Base-by-base conservation (phyloP, 1,140 invertebrate genomes). In the Whitmania pigra region DNA sequence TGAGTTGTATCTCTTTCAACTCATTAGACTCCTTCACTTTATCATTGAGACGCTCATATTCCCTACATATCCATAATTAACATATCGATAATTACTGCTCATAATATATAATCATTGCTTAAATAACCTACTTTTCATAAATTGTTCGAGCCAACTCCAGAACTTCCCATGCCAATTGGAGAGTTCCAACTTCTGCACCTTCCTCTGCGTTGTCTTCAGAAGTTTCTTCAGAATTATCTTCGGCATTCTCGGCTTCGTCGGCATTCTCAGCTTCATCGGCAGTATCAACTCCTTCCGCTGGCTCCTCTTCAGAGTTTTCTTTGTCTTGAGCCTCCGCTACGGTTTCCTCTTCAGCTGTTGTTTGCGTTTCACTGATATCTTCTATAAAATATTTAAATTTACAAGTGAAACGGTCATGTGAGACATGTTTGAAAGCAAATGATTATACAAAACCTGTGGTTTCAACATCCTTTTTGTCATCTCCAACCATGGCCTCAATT, bases 101-200 rank as follows among this genome's bases (percentile, higher is more conserved):
- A n/a, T n/a, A n/a, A n/a, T n/a, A n/a, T n/a, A n/a, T n/a, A n/a
- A n/a, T n/a, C n/a, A n/a, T n/a, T n/a, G n/a, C n/a, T n/a, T 36
- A 36, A 36, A n/a, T 25, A 63, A 63, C 57, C 11, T 80, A 83
- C 80, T 81, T 83, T 18, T 78, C 71, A 75, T 89, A 89, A 55
- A 89, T 89, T n/a, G 88, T 78, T 79, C 90, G 91, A 0, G 92
- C 88, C 15, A 94, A 77, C 80, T 94, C 92, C 63, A 94, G 82
- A 76, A 91, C 88, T 84, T 96, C 92, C 91, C 92, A 94, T 0
- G 92, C 89, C 7, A 94, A 80, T 82, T 94, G 88, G 53, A 92
- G 82, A 80, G 90, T 89, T 66, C 87, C 86, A 13, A 25, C 55
- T 40, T 29, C 57, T 31, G n/a, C n/a, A 13, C 54, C 63, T 40